Evolutionary conservation across 1,140 invertebrate species (phyloP).

Genomic region (Drosophila eugracilis): DNA sequence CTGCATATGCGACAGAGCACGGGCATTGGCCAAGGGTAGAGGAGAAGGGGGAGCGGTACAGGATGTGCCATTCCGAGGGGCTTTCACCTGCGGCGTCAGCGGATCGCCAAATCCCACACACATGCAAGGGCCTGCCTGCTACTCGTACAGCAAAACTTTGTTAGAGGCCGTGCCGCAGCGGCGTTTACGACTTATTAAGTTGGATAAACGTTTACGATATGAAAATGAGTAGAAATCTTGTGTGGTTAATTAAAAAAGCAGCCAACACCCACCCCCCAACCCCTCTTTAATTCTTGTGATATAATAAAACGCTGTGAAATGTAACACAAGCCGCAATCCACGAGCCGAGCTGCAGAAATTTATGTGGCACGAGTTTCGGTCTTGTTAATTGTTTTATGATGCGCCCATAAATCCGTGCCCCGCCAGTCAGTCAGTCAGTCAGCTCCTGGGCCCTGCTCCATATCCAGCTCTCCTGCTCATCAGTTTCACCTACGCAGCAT

Average conservation of each 20-base stretch:
- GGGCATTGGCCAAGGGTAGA: background rate
- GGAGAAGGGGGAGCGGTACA: slow-evolving; percentile 11
- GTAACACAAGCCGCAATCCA: slow-evolving; percentile 64
- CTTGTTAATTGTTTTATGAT: slow-evolving; percentile 84
- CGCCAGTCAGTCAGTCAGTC: slow-evolving; percentile 15
- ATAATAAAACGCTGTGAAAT: slow-evolving; percentile 78
- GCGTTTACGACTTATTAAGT: slow-evolving; percentile 84
- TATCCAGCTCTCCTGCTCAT: background rate
- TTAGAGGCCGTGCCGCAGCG: slow-evolving; percentile 66
- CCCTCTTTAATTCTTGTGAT: slow-evolving; percentile 22
- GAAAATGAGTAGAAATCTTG: slow-evolving; percentile 82
- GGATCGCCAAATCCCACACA: slow-evolving; percentile 58
- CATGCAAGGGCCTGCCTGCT: slow-evolving; percentile 37
- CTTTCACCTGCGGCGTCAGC: slow-evolving; percentile 68
- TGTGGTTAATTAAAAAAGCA: slow-evolving; percentile 81
- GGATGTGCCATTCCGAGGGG: slow-evolving; percentile 24
- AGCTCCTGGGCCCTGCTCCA: background rate
- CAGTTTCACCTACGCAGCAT: slow-evolving; percentile 59
- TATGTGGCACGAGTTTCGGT: slow-evolving; percentile 80
- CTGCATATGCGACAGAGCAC: slow-evolving; percentile 31
- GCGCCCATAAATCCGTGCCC: slow-evolving; percentile 73
- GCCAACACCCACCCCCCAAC: slow-evolving; percentile 3
- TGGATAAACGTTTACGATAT: slow-evolving; percentile 84
- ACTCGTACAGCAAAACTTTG: slow-evolving; percentile 54
- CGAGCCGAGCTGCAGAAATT: slow-evolving; percentile 60